Conservation (phyloP, 2,113 vertebrate species). For the Perognathus longimembris region DNA sequence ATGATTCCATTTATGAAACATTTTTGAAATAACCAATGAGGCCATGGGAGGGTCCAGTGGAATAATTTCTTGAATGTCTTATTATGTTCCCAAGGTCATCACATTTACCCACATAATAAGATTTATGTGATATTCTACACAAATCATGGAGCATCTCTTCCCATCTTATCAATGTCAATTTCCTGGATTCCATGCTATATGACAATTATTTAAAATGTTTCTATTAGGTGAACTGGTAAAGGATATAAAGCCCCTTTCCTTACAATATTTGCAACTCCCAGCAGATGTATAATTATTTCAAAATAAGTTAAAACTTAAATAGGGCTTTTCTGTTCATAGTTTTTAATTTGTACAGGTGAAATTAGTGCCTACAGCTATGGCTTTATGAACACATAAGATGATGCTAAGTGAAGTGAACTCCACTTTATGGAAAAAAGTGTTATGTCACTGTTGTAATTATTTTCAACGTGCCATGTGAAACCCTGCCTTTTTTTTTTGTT, state of each 20-base stretch:
- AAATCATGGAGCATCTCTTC: background rate
- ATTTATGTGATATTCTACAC: too few relatives aligned
- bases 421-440: too few relatives aligned
- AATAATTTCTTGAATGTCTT: background rate
- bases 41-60: background rate
- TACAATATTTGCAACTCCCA: background rate
- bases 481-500: too few relatives aligned
- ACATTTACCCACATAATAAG: background rate
- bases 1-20: background rate
- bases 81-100: background rate
- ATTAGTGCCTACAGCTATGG: too few relatives aligned
- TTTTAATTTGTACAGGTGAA: background rate
- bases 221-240: background rate
- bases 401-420: too few relatives aligned
- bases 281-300: background rate
- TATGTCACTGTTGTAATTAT: too few relatives aligned
- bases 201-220: background rate
- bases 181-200: background rate
- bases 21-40: background rate
- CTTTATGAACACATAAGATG: too few relatives aligned
- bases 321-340: background rate
- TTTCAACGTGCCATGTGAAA: too few relatives aligned
- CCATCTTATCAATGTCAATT: background rate
- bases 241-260: background rate
- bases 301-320: conserved; percentile 31